phyloP scores from a whole-genome alignment of 2,797 vertebrate genomes.

The Alectoris magna region DNA sequence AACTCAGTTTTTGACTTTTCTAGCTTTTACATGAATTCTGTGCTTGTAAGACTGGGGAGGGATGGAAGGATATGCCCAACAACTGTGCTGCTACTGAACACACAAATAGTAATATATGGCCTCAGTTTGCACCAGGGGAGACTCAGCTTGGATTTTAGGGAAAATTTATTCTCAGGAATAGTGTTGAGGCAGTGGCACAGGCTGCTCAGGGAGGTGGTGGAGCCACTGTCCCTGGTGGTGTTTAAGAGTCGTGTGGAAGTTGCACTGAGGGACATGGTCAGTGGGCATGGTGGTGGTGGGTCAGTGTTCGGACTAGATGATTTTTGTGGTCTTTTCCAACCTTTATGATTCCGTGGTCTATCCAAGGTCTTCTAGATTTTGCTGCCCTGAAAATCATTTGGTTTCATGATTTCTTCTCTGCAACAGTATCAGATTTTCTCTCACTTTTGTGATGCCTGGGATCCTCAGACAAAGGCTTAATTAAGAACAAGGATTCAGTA shows the following conservation, averaged over 20 bases:
- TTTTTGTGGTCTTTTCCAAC: too few species aligned
- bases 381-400: not conserved
- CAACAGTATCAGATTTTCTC: not conserved
- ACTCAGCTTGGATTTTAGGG: not conserved
- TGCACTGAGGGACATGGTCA: too few species aligned
- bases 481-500: not conserved
- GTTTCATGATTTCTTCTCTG: not conserved
- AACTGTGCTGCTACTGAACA: not conserved
- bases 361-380: not conserved
- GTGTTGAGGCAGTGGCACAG: too few species aligned
- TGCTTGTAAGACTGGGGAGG: not conserved
- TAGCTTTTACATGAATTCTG: not conserved
- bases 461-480: not conserved
- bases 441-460: not conserved
- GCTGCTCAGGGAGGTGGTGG: too few species aligned
- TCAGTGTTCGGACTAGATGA: too few species aligned
- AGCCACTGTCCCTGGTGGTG: too few species aligned
- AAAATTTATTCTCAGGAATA: too few species aligned
- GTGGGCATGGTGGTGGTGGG: not conserved
- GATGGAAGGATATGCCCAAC: not conserved
- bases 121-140: too few species aligned
- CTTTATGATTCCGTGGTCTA: not conserved
- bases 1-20: not conserved
- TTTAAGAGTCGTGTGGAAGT: too few species aligned
- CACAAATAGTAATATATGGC: not conserved